These are phyloP conservation scores for Halichondria panicea DNA, from an alignment of 37 sponge, comb jelly and placozoan species.

Conservation along the genomic window DNA sequence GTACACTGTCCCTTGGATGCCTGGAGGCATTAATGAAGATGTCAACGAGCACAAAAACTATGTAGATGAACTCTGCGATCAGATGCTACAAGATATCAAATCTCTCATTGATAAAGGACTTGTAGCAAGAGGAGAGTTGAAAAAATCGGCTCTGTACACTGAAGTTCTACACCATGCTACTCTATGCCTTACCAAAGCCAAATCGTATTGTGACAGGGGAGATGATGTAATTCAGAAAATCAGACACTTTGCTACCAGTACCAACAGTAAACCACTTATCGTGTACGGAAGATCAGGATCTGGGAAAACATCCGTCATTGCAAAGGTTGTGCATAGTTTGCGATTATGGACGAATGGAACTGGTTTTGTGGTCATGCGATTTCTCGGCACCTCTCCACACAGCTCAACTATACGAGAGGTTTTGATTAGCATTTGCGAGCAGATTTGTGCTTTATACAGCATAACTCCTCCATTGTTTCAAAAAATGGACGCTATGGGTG, in stretches of 20 bases:
- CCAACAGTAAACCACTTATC: conserved; percentile 39
- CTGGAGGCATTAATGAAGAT: conserved; percentile 50
- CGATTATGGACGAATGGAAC: conserved; percentile 1
- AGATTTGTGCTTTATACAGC: conserved; percentile 39
- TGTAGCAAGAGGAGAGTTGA: not conserved
- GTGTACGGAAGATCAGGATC: conserved; percentile 72
- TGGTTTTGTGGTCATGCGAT: conserved; percentile 42
- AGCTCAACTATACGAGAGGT: conserved; percentile 52
- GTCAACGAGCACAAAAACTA: conserved; percentile 41
- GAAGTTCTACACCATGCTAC: conserved; percentile 67
- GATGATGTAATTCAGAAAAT: conserved; percentile 23
- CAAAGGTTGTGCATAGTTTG: conserved; percentile 10
- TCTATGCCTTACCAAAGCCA: conserved; percentile 44
- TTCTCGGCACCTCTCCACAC: conserved; percentile 71
- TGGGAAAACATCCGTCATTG: conserved; percentile 82
- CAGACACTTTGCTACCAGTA: not conserved
- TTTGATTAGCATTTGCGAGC: conserved; percentile 53
- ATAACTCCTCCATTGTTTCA: conserved; percentile 16
- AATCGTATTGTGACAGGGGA: conserved; percentile 54
- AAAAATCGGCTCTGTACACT: not conserved
- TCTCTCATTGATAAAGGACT: conserved; percentile 37
- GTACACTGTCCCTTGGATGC: conserved; percentile 49
- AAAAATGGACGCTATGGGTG: conserved; percentile 16
- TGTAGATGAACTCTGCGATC: conserved; percentile 39
- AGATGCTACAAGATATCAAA: conserved; percentile 26